These are phyloP conservation scores for Sphenopsis melanotis DNA, from an alignment of 2,797 vertebrate species.

Conservation along the genomic window DNA sequence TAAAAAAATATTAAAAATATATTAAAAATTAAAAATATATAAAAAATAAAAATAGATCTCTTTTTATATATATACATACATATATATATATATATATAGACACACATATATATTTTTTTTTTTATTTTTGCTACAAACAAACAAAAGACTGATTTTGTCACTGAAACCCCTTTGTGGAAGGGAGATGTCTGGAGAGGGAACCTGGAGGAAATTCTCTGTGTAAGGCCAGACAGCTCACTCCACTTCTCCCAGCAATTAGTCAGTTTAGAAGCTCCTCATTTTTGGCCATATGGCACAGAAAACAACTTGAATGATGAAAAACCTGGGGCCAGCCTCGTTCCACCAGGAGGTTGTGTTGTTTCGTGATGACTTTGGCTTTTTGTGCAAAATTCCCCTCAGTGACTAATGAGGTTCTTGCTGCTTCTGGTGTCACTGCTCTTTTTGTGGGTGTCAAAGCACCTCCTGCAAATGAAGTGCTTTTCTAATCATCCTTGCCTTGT, in stretches of 20 bases:
- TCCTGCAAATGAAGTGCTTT: not conserved
- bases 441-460: not conserved
- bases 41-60: no score
- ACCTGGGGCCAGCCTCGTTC: not conserved
- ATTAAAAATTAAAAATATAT: no score
- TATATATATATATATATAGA: no score
- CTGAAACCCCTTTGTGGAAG: not conserved
- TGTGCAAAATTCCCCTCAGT: not conserved
- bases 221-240: not conserved
- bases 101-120: no score
- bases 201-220: fast-evolving
- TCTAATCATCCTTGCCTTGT: fast-evolving
- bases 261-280: not conserved
- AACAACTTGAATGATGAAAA: not conserved
- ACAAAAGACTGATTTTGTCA: not conserved
- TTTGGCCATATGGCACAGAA: not conserved
- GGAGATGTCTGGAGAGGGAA: not conserved
- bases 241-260: not conserved
- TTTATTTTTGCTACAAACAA: not conserved
- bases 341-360: not conserved
- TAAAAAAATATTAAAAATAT: no score
- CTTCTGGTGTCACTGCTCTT: not conserved
- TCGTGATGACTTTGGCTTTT: not conserved
- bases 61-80: no score
- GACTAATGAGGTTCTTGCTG: not conserved